Evolutionary conservation across 2,888 invertebrate genomes (phyloP).

Genomic region (Atrina japonica): DNA sequence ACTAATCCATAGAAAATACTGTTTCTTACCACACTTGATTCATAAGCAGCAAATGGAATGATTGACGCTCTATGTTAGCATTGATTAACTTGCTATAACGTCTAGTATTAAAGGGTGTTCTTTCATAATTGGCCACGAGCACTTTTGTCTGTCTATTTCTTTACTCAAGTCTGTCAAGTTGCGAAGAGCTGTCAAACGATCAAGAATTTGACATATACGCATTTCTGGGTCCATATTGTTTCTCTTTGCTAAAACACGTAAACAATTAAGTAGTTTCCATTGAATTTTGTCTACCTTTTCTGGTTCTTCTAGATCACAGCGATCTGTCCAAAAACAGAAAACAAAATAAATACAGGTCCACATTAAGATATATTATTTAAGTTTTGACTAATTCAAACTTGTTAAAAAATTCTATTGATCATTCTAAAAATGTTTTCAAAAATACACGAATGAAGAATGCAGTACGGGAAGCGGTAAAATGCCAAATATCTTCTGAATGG

Average conservation of each 20-base stretch:
- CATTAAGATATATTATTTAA: too few species aligned
- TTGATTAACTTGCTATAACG: conserved; percentile 27
- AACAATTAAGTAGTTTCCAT: conserved; percentile 48
- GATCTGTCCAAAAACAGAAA: conserved; percentile 50
- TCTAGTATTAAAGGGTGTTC: conserved; percentile 60
- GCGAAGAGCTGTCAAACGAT: conserved; percentile 52
- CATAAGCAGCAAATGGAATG: neutral
- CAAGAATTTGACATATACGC: conserved; percentile 49
- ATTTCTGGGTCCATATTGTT: conserved; percentile 36
- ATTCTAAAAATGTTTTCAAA: neutral
- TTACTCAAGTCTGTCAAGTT: conserved; percentile 56
- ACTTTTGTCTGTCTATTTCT: conserved; percentile 45
- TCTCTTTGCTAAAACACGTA: conserved; percentile 47
- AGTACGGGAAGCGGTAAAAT: too few species aligned
- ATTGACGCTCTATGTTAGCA: neutral
- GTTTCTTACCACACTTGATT: neutral
- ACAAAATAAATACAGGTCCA: neutral
- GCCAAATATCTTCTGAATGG: too few species aligned
- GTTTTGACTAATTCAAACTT: too few species aligned
- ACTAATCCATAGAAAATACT: too few species aligned
- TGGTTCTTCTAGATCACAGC: conserved; percentile 55
- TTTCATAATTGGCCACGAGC: conserved; percentile 56
- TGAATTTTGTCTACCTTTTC: conserved; percentile 58
- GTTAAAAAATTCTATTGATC: too few species aligned
- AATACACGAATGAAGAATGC: too few species aligned